These are phyloP conservation scores for Augochlora pura DNA, from an alignment of 1,140 invertebrate genomes.

Conservation along the genomic window DNA sequence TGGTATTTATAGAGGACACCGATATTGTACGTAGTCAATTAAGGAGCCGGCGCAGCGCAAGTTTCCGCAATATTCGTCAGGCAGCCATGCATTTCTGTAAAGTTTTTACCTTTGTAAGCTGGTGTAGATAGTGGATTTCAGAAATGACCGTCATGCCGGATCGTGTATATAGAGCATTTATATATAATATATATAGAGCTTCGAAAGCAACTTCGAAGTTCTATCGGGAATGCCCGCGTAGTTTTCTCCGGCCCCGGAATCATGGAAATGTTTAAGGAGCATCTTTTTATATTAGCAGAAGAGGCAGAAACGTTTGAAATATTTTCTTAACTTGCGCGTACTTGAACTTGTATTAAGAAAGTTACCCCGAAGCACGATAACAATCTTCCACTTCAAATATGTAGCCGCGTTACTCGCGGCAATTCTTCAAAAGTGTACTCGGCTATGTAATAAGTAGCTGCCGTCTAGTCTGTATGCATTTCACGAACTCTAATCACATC, in stretches of 20 bases:
- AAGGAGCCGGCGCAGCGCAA: background rate
- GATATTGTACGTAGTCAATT: background rate
- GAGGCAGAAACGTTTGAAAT: background rate
- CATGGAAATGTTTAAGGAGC: background rate
- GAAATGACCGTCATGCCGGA: background rate
- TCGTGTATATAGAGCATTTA: background rate
- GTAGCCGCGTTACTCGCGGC: background rate
- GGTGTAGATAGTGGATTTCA: background rate
- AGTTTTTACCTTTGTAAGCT: background rate
- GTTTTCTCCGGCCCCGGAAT: background rate
- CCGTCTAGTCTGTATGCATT: background rate
- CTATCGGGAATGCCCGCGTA: background rate
- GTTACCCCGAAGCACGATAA: background rate
- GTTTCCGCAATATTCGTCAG: background rate
- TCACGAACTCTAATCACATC: background rate
- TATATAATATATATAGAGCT: background rate
- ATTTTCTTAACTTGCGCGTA: background rate
- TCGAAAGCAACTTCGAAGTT: background rate
- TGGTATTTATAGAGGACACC: background rate
- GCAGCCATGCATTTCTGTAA: background rate
- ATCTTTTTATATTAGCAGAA: background rate
- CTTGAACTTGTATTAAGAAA: background rate
- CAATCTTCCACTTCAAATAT: background rate
- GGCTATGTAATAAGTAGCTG: background rate
- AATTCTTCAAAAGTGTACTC: slow-evolving; percentile 5